Conservation (phyloP, 2,888 invertebrate species). For the Tenthredo scrophulariae region DNA sequence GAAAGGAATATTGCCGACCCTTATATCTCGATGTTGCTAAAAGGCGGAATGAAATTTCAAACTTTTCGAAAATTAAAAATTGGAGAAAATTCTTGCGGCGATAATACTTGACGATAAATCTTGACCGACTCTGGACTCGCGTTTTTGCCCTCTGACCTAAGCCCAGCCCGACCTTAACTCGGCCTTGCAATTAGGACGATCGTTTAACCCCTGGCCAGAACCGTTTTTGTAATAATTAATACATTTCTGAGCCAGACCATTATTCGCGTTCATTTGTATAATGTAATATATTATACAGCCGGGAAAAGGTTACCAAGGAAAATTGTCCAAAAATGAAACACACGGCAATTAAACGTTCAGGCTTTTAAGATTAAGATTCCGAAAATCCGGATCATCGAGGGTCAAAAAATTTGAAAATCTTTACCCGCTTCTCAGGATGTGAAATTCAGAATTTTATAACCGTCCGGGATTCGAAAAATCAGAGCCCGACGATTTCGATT, state of each 20-base stretch:
- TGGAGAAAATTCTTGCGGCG: background rate
- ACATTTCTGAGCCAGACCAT: constrained; percentile 22
- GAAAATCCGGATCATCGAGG: too few relatives aligned
- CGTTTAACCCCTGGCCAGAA: constrained; percentile 37
- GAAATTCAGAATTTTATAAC: too few relatives aligned
- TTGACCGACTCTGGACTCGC: background rate
- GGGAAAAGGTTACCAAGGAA: background rate
- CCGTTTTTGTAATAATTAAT: constrained; percentile 50
- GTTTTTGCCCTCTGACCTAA: constrained; percentile 41
- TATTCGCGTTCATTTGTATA: constrained; percentile 15
- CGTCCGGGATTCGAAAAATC: too few relatives aligned
- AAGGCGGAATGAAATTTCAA: too few relatives aligned
- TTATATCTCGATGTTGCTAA: background rate
- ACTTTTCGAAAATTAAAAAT: background rate
- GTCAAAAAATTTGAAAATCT: too few relatives aligned
- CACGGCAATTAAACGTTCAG: too few relatives aligned
- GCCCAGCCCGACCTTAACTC: constrained; percentile 38
- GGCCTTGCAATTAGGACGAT: constrained; percentile 42
- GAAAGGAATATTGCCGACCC: constrained; percentile 4
- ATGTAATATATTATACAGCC: background rate
- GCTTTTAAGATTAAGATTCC: too few relatives aligned
- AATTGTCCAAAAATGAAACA: background rate
- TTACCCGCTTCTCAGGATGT: too few relatives aligned
- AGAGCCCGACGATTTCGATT: too few relatives aligned
- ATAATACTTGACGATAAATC: background rate